A percentile compares a stretch with the other conserved stretches of the same genome.
Conservation (phyloP, 53 echinoderm and acorn worm species). For the Crossaster papposus region DNA sequence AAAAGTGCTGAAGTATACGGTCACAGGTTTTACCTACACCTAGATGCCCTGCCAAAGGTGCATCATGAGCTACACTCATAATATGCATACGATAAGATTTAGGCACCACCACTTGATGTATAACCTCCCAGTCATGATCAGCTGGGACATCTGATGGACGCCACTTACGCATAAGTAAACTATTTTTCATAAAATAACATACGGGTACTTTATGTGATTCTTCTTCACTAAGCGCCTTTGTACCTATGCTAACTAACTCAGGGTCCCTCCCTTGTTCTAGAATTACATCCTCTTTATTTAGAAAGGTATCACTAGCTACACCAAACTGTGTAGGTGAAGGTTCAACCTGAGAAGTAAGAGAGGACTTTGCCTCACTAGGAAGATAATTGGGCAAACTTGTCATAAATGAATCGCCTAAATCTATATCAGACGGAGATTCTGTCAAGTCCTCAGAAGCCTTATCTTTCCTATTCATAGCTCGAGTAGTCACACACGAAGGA, state of each 20-base stretch:
- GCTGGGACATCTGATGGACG: conserved; percentile 67
- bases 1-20: conserved; percentile 70
- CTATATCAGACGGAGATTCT: too few species aligned
- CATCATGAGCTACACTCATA: conserved; percentile 61
- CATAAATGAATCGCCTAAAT: too few species aligned
- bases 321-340: too few species aligned
- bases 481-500: too few species aligned
- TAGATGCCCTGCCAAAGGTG: conserved; percentile 75
- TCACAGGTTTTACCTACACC: conserved; percentile 64
- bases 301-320: too few species aligned
- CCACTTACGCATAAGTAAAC: conserved; percentile 80
- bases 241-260: not conserved
- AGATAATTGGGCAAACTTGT: too few species aligned
- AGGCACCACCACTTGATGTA: conserved; percentile 76
- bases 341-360: too few species aligned
- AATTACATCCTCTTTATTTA: too few species aligned
- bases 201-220: conserved; percentile 24
- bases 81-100: conserved; percentile 55
- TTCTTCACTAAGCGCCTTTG: not conserved
- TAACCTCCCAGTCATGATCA: conserved; percentile 69
- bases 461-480: too few species aligned
- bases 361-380: too few species aligned
- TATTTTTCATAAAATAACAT: conserved; percentile 37
- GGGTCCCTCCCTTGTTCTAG: conserved; percentile 32
- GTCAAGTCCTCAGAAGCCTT: too few species aligned